Base-by-base conservation (phyloP, 2,113 vertebrate species). In the Tiliqua scincoides region DNA sequence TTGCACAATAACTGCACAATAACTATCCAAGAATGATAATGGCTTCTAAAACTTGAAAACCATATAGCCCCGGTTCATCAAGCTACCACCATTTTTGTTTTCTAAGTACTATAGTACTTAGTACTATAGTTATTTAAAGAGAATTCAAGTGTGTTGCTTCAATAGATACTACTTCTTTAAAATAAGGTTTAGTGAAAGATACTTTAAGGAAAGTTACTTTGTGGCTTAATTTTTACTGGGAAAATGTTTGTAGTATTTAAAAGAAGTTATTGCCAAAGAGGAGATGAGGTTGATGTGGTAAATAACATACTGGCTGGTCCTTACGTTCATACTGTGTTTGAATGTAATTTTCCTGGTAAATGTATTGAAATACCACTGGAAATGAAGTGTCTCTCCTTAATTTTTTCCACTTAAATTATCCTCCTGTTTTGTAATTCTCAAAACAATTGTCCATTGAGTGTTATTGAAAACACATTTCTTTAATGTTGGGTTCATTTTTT, bases 281-380 rank as follows among this genome's bases (percentile, higher is more conserved):
- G 61, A 84, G 89, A 79, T 84, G 79, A 90, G n/a, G 27, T 79
- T 61, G 61, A 88, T 57, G 52, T 0, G 0, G 76, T 88, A 62
- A 54, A 70, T 87, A 57, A 86, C 84, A 81, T 88, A 91, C 78
- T 77, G 74, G 43, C 73, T 90, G 85, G 71, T 82, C 32, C 84
- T 83, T 88, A 82, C 80, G 48, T 43, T 86, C n/a, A 0, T 62
- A 54, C 1, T 77, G 48, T 73, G 1, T 74, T 90, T 91, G 83
- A 94, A 93, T 94, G 93, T 93, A 91, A 91, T 89, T 88, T 37
- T 87, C 85, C 79, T 32, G 94, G 89, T 94, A 93, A 94, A 95
- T 85, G 82, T 91, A 92, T 93, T 94, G 82, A 92, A 92, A 77
- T 91, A 89, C 48, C 1, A 88, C 82, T 91, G 72, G 78, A 90